A percentile compares a stretch with the other conserved stretches of the same genome.
These are phyloP conservation scores for Mohoua ochrocephala DNA, from an alignment of 2,113 vertebrate genomes.

Conservation along the genomic window DNA sequence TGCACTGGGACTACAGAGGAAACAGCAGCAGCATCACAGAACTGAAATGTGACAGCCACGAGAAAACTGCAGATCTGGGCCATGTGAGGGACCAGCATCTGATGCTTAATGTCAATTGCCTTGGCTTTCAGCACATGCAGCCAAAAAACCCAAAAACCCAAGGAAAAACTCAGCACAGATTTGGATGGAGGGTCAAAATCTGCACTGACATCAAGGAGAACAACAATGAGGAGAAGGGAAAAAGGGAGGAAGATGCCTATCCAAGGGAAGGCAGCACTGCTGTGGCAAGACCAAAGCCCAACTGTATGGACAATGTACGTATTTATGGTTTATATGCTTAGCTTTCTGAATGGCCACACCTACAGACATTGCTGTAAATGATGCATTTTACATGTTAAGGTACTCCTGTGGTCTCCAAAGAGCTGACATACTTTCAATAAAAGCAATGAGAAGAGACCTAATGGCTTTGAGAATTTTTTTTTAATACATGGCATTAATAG, in stretches of 20 bases:
- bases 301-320: rapidly evolving
- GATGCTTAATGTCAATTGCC: not conserved
- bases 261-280: not conserved
- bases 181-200: not conserved
- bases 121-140: not conserved
- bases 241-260: not conserved
- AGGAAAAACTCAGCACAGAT: not conserved
- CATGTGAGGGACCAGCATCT: not conserved
- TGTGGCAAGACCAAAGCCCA: not conserved
- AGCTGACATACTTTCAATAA: not conserved
- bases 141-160: too few species aligned
- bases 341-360: not conserved
- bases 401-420: not conserved
- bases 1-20: not conserved
- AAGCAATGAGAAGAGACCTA: not conserved
- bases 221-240: rapidly evolving
- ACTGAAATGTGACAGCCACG: not conserved
- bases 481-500: not conserved
- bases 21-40: not conserved
- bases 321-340: not conserved
- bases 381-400: not conserved
- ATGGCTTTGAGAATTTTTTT: not conserved
- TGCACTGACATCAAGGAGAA: not conserved
- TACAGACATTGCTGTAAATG: not conserved
- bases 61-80: not conserved